phyloP scores from a whole-genome alignment of 2,888 invertebrate species.

The Amphipyra berbera region DNA sequence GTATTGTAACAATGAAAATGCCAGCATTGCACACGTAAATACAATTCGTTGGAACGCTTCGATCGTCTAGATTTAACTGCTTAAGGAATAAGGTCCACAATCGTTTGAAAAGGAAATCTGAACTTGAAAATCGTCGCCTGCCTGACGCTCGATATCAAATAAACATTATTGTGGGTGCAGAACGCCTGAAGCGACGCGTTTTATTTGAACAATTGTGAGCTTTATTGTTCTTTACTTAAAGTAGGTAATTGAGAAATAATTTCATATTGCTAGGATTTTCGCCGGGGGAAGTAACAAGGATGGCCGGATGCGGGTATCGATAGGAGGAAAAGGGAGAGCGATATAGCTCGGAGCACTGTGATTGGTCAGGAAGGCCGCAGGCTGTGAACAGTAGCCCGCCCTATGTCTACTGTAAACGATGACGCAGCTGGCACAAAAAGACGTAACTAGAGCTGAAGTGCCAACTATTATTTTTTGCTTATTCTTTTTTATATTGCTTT shows the following conservation, averaged over 20 bases:
- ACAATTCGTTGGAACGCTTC: constrained; percentile 78
- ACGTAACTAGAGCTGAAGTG: constrained; percentile 65
- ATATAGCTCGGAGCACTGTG: constrained; percentile 90
- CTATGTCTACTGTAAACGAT: constrained; percentile 89
- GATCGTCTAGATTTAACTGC: constrained; percentile 75
- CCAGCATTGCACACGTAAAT: constrained; percentile 89
- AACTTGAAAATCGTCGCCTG: constrained; percentile 89
- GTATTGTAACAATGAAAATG: constrained; percentile 89
- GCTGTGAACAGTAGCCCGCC: constrained; percentile 90
- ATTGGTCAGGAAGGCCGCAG: constrained; percentile 90
- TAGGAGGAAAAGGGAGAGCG: constrained; percentile 72
- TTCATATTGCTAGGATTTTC: constrained; percentile 83
- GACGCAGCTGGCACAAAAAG: constrained; percentile 75
- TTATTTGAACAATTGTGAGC: constrained; percentile 67
- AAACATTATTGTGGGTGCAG: constrained; percentile 76
- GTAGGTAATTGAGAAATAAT: constrained; percentile 68
- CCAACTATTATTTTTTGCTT: constrained; percentile 48
- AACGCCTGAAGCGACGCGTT: constrained; percentile 78
- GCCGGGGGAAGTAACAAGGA: constrained; percentile 87
- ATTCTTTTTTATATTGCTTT: constrained; percentile 18
- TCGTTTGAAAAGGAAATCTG: constrained; percentile 84
- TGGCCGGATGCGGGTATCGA: constrained; percentile 70
- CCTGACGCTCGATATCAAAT: constrained; percentile 90
- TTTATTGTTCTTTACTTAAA: constrained; percentile 63
- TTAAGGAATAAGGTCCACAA: constrained; percentile 81